phyloP scores from a whole-genome alignment of 2,888 invertebrate genomes.

The Ormyrus rosae region DNA sequence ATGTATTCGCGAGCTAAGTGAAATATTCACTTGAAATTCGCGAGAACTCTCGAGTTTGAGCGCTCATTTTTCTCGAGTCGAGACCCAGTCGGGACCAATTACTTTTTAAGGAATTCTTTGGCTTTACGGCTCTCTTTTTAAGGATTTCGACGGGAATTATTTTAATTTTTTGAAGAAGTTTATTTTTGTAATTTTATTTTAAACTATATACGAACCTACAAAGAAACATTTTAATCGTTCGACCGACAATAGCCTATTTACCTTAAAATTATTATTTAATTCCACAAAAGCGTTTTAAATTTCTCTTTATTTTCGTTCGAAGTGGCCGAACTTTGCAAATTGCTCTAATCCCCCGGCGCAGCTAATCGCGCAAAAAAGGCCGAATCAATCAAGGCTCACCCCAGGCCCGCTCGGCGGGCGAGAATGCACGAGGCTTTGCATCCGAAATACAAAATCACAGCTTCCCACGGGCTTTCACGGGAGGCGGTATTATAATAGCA shows the following conservation, averaged over 20 bases:
- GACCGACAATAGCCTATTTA: no score
- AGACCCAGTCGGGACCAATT: no score
- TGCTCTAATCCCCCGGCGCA: not conserved
- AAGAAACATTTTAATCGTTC: not conserved
- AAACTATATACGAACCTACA: not conserved
- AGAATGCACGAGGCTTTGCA: not conserved
- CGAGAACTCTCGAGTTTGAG: not conserved
- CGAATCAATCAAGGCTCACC: no score
- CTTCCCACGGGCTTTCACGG: conserved; percentile 41
- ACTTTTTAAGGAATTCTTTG: no score
- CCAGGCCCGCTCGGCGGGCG: not conserved
- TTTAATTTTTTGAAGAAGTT: not conserved
- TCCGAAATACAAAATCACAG: conserved; percentile 37
- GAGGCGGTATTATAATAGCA: conserved; percentile 32
- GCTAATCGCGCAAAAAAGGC: no score
- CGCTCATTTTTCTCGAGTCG: no score
- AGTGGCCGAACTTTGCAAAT: not conserved
- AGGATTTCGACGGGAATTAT: not conserved
- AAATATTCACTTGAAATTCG: conserved; percentile 30
- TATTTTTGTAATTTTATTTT: not conserved
- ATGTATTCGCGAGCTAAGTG: conserved; percentile 10
- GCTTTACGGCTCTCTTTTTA: no score
- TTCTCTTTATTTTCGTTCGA: no score
- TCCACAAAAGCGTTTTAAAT: no score
- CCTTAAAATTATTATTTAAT: no score